phyloP scores from a whole-genome alignment of 2,888 invertebrate species.

The Ischnura elegans region DNA sequence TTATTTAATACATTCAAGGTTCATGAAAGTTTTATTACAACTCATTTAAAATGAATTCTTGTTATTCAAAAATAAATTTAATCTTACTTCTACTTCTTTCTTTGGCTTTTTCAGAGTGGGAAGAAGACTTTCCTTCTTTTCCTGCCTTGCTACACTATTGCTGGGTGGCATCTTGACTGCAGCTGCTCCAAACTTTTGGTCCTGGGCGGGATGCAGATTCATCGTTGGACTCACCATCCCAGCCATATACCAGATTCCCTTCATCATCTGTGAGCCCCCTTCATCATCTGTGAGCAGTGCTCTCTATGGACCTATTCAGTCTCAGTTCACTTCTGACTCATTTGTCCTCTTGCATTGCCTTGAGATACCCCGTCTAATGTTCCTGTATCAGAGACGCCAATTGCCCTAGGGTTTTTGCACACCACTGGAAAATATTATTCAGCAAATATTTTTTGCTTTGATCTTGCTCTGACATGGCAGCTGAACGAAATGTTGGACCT shows the following conservation, averaged over 20 bases:
- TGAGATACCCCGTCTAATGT: background rate
- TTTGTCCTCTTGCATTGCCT: background rate
- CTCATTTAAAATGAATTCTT: no score
- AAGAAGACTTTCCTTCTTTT: slow-evolving; percentile 90
- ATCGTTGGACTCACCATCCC: slow-evolving; percentile 95
- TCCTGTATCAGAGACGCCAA: background rate
- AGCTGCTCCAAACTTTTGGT: slow-evolving; percentile 88
- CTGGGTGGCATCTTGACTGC: slow-evolving; percentile 90
- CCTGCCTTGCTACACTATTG: slow-evolving; percentile 90
- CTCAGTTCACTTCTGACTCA: background rate
- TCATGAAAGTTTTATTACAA: no score
- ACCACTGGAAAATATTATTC: background rate
- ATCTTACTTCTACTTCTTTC: background rate
- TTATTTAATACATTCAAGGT: no score
- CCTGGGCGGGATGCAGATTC: slow-evolving; percentile 89
- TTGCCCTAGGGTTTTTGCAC: background rate
- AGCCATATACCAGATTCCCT: slow-evolving; percentile 96
- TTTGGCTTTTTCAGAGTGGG: slow-evolving; percentile 82
- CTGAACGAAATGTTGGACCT: background rate
- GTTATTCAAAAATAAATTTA: no score
- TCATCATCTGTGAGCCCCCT: slow-evolving; percentile 90
- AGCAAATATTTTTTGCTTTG: background rate
- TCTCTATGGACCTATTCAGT: slow-evolving; percentile 50
- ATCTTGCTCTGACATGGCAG: background rate
- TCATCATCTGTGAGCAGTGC: slow-evolving; percentile 67